phyloP scores from a whole-genome alignment of 2,888 invertebrate genomes.

The Agriopis aurantiaria region DNA sequence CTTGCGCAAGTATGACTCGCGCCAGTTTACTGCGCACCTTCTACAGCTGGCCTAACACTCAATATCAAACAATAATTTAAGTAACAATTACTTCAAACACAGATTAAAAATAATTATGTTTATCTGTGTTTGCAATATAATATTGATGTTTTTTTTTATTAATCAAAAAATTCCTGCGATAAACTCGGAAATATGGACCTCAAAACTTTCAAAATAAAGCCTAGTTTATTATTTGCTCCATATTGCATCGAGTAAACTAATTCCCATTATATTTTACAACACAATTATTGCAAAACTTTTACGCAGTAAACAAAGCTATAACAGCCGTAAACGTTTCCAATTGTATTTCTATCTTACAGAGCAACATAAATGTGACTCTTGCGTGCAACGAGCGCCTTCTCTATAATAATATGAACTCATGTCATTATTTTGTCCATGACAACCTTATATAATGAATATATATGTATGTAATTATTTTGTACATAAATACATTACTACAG shows the following conservation, averaged over 20 bases:
- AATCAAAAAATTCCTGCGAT: not conserved
- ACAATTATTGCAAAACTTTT: constrained; percentile 23
- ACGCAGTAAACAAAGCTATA: constrained; percentile 15
- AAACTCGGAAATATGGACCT: constrained; percentile 25
- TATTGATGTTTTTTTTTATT: not conserved
- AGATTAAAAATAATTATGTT: too few relatives aligned
- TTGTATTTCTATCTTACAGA: constrained; percentile 23
- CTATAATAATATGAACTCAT: too few relatives aligned
- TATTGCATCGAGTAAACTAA: constrained; percentile 21
- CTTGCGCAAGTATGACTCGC: too few relatives aligned
- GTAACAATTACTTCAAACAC: too few relatives aligned
- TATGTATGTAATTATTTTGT: too few relatives aligned
- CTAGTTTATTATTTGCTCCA: constrained; percentile 9
- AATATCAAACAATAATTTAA: too few relatives aligned
- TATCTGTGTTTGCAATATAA: too few relatives aligned
- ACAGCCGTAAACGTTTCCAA: constrained; percentile 9
- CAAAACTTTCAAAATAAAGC: constrained; percentile 13
- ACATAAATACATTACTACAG: too few relatives aligned
- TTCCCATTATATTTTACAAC: constrained; percentile 26
- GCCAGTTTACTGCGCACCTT: too few relatives aligned
- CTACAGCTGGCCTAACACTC: too few relatives aligned
- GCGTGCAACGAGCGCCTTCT: not conserved
- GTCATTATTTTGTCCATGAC: not conserved
- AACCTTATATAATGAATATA: too few relatives aligned
- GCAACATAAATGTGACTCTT: constrained; percentile 19